phyloP scores from a whole-genome alignment of 2,113 vertebrate species.

The Heterochromis multidens region DNA sequence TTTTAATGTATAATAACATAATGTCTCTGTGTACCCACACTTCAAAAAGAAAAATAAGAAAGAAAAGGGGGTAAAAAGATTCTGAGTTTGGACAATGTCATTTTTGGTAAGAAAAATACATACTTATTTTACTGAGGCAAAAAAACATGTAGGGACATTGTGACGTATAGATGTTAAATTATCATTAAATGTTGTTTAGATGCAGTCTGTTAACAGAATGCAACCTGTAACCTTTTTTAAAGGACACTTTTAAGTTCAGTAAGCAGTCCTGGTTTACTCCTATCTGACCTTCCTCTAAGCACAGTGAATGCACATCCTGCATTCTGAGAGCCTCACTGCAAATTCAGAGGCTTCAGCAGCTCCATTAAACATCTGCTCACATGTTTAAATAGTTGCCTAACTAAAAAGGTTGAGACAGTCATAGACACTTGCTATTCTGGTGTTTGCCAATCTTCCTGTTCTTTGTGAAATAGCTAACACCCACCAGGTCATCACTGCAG shows the following conservation, averaged over 20 bases:
- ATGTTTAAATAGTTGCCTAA: neutral
- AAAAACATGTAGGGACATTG: neutral
- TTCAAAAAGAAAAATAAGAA: neutral
- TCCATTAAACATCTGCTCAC: slow-evolving; percentile 11
- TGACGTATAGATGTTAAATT: neutral
- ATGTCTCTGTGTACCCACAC: neutral
- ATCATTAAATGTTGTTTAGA: neutral
- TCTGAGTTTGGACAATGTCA: no score
- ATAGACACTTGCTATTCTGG: neutral
- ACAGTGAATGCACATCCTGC: neutral
- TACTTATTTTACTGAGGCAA: no score
- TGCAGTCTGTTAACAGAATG: neutral
- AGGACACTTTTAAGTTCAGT: neutral
- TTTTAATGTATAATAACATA: neutral
- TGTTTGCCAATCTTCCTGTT: neutral
- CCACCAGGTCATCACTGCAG: neutral
- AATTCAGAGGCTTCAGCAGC: neutral
- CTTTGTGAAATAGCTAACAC: neutral
- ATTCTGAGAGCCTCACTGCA: neutral
- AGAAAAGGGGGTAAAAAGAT: neutral
- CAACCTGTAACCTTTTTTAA: neutral
- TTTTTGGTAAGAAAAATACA: no score
- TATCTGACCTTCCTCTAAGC: neutral
- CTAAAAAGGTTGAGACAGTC: neutral
- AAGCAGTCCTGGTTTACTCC: neutral